These are phyloP conservation scores for Cryptomyrus ogoouensis DNA, from an alignment of 2,113 vertebrate species.

Conservation along the genomic window DNA sequence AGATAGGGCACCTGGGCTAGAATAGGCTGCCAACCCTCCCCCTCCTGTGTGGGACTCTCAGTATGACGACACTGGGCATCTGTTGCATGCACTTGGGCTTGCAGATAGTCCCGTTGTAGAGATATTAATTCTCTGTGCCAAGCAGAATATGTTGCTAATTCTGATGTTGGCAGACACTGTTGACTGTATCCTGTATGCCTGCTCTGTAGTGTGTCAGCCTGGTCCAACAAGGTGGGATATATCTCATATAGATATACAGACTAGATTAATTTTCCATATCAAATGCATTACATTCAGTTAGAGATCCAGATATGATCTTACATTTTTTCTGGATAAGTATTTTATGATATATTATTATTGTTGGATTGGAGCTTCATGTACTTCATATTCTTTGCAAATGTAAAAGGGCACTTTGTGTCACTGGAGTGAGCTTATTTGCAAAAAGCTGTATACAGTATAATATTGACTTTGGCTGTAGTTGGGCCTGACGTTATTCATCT, in stretches of 20 bases:
- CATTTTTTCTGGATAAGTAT: neutral
- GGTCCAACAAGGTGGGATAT: neutral
- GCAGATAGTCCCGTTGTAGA: neutral
- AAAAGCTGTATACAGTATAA: neutral
- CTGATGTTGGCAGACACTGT: neutral
- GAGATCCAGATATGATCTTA: neutral
- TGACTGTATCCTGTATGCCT: neutral
- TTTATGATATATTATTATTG: neutral
- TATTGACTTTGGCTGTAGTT: neutral
- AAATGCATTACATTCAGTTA: neutral
- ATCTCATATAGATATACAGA: neutral
- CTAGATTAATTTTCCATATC: neutral
- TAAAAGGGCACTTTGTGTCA: neutral
- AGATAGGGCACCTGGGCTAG: neutral
- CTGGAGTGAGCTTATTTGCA: neutral
- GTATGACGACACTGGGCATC: neutral
- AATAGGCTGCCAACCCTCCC: neutral
- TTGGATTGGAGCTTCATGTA: neutral
- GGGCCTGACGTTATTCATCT: neutral
- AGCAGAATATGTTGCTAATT: neutral
- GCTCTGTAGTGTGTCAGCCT: neutral
- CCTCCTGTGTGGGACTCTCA: neutral
- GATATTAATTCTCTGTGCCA: neutral
- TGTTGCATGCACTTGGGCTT: neutral
- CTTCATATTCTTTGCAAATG: neutral